Evolutionary conservation across 30 jellyfish, hydroid and myxozoan genomes (phyloP).

Genomic region (Hydra vulgaris): DNA sequence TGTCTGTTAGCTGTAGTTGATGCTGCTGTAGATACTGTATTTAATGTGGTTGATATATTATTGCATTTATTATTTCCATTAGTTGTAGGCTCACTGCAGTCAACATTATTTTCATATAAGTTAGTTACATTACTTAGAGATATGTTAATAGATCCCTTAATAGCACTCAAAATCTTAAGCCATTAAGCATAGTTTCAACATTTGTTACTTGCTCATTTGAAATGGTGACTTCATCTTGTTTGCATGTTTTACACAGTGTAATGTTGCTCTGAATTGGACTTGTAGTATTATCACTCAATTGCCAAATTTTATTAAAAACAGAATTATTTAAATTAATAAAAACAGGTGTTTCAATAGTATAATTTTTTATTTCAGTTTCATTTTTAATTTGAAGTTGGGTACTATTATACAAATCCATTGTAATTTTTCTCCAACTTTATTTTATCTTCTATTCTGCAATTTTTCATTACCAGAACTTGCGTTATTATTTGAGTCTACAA

Average conservation of each 20-base stretch:
- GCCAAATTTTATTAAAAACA: neutral
- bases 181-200: neutral
- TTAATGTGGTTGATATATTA: neutral
- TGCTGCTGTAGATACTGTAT: neutral
- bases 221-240: neutral
- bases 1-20: neutral
- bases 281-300: neutral
- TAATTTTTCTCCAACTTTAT: too few relatives aligned
- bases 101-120: neutral
- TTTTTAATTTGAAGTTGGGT: too few relatives aligned
- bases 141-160: slow-evolving; percentile 2
- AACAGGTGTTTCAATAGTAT: neutral
- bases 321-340: neutral
- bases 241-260: neutral
- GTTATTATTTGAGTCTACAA: too few relatives aligned
- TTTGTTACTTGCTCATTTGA: neutral
- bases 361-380: neutral
- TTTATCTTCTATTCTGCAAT: too few relatives aligned
- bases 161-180: slow-evolving; percentile 12
- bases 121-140: neutral
- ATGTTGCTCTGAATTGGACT: neutral
- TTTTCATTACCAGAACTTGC: too few relatives aligned
- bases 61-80: neutral
- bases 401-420: too few relatives aligned
- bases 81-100: neutral